Percentiles rank a stretch among this genome's conserved stretches.
Conservation (phyloP, 2,797 vertebrate genomes). For the Perodicticus potto region DNA sequence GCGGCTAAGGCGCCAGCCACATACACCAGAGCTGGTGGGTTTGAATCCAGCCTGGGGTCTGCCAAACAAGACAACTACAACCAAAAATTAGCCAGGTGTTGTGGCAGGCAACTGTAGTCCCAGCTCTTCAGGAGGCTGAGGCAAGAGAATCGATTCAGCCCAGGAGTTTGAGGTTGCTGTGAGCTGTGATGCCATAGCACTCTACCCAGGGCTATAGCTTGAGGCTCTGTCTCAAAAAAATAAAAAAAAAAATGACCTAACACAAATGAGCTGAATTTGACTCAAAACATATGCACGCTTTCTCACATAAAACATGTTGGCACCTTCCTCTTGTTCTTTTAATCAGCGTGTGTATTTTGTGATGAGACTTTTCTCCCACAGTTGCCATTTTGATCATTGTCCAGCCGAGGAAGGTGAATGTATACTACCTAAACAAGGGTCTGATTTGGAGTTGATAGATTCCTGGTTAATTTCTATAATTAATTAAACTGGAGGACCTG, state of each 20-base stretch:
- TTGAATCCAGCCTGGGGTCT: too few relatives aligned
- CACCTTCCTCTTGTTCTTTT: neutral
- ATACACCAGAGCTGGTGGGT: too few relatives aligned
- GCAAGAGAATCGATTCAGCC: too few relatives aligned
- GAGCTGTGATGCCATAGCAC: too few relatives aligned
- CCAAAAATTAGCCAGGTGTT: too few relatives aligned
- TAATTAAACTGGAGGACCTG: neutral
- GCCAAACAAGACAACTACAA: too few relatives aligned
- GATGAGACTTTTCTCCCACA: neutral
- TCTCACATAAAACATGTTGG: neutral
- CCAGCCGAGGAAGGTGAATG: neutral
- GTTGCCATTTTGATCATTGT: conserved; percentile 14
- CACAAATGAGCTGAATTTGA: neutral
- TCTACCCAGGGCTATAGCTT: too few relatives aligned
- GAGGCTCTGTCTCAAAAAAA: too few relatives aligned
- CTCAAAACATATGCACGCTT: neutral
- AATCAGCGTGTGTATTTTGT: neutral
- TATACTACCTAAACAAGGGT: neutral
- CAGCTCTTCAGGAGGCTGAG: too few relatives aligned
- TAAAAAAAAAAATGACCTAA: neutral
- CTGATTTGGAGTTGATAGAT: neutral
- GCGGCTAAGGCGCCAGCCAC: too few relatives aligned
- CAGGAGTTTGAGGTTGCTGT: too few relatives aligned
- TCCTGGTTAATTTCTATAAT: neutral
- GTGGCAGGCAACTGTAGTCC: too few relatives aligned